Base-by-base conservation (phyloP, 2,113 vertebrate species). In the Himantopus leucocephalus region DNA sequence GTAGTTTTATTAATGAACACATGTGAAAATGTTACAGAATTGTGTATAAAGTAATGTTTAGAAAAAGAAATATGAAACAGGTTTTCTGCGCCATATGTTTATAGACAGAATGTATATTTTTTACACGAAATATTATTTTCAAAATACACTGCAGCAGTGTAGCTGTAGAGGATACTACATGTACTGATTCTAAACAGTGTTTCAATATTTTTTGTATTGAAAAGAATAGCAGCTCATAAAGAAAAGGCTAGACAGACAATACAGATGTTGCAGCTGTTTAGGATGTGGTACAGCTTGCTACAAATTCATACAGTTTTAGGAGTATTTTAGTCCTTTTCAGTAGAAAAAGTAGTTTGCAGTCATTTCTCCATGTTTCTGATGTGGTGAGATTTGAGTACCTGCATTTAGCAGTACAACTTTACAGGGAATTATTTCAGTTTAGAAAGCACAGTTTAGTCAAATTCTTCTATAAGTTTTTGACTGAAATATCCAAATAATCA, bases 401-500 rank as follows among this genome's bases (percentile, higher is more conserved):
- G n/a, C 19, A n/a, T 84, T 87, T 88, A 77, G 37, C 20, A 77
- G 34, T 27, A 60, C 27, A 60, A 41, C 30, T 77, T 68, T 71
- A 53, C 12, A 68, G 77, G 48, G 72, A 55, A 71, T 43, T 37
- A 11, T 39, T 92, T 80, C 66, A 52, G 13, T 81, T 81, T 83
- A 77, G 67, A 93, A 93, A 73, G 15, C 32, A 62, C 8, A 17
- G 22, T 85, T 94, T 27, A 80, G 53, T 92, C 6, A 37, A 47
- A 56, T 81, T 72, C 24, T 89, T 86, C 32, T 30, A 4, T 62
- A 62, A 83, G 4, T 29, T 93, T 94, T 78, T 87, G 14, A 68
- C 56, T 81, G 76, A 93, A 94, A 80, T 71, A 91, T 26, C 45
- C 35, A 84, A 90, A 86, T 90, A 92, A 84, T 88, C 64, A 86